A percentile compares a stretch with the other conserved stretches of the same genome.
phyloP scores from a whole-genome alignment of 2,888 invertebrate genomes.

The Netelia virgata region DNA sequence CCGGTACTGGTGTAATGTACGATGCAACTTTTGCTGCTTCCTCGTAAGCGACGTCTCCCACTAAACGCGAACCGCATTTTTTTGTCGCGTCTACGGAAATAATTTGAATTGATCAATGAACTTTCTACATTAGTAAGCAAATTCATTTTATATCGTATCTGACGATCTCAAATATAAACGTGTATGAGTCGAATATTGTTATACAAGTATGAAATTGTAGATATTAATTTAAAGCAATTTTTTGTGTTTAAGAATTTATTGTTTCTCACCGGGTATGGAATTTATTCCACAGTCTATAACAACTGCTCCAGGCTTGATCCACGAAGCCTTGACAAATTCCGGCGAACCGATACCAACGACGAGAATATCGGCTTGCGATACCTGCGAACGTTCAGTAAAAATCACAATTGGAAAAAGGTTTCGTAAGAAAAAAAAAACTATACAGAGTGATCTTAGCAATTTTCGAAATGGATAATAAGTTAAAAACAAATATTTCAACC shows the following conservation, averaged over 20 bases:
- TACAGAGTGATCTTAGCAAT: not conserved
- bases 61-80: conserved; percentile 92
- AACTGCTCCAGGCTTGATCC: conserved; percentile 99
- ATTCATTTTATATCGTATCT: not conserved
- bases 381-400: conserved; percentile 83
- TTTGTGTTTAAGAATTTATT: no score
- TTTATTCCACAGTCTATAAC: conserved; percentile 99
- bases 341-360: conserved; percentile 98
- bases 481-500: not conserved
- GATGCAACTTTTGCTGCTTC: conserved; percentile 93
- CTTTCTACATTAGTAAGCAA: not conserved
- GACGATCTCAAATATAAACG: no score
- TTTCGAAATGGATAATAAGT: not conserved
- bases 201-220: no score
- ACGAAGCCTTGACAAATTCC: conserved; percentile 95
- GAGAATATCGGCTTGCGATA: conserved; percentile 95
- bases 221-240: no score
- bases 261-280: conserved; percentile 90
- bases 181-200: no score
- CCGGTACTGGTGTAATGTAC: conserved; percentile 97
- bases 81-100: conserved; percentile 89
- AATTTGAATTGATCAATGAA: conserved; percentile 21
- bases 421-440: conserved; percentile 5
- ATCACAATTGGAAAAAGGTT: not conserved
- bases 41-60: conserved; percentile 97